Evolutionary conservation across 35 echinoderm and acorn worm genomes (phyloP).

Genomic region (Apostichopus parvimensis): DNA sequence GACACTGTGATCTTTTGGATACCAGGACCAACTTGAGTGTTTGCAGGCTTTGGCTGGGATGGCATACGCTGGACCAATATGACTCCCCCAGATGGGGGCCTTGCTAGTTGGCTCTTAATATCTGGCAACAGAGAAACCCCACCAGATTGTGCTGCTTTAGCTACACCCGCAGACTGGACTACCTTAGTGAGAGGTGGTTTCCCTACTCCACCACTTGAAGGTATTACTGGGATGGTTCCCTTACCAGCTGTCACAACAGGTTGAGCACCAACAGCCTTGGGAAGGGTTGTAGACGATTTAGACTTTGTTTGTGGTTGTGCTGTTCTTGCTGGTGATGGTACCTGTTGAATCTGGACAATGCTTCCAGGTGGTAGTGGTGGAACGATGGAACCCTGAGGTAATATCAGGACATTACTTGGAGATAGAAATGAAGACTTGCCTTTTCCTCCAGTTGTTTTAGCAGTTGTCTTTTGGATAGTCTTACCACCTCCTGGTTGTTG

Average conservation of each 20-base stretch:
- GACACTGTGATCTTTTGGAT: slow-evolving; percentile 55
- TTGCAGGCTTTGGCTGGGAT: slow-evolving; percentile 57
- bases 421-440: slow-evolving; percentile 79
- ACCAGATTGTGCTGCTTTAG: neutral
- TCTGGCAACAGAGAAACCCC: slow-evolving; percentile 86
- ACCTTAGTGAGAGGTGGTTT: slow-evolving; percentile 66
- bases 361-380: slow-evolving; percentile 91
- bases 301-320: slow-evolving; percentile 52
- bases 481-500: slow-evolving; percentile 48
- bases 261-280: slow-evolving; percentile 31
- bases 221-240: neutral
- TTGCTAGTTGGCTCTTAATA: slow-evolving; percentile 78
- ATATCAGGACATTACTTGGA: slow-evolving; percentile 93
- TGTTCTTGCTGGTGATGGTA: slow-evolving; percentile 69
- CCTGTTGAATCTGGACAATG: slow-evolving; percentile 98
- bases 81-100: slow-evolving; percentile 82
- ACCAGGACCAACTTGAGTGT: slow-evolving; percentile 67
- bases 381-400: slow-evolving; percentile 95
- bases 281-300: slow-evolving; percentile 45
- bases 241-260: slow-evolving; percentile 52
- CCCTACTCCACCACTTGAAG: slow-evolving; percentile 51
- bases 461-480: slow-evolving; percentile 25
- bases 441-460: neutral
- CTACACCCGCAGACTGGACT: slow-evolving; percentile 49
- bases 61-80: slow-evolving; percentile 83